Evolutionary conservation across 2,113 vertebrate genomes (phyloP).

Genomic region (Hirundichthys speculiger): DNA sequence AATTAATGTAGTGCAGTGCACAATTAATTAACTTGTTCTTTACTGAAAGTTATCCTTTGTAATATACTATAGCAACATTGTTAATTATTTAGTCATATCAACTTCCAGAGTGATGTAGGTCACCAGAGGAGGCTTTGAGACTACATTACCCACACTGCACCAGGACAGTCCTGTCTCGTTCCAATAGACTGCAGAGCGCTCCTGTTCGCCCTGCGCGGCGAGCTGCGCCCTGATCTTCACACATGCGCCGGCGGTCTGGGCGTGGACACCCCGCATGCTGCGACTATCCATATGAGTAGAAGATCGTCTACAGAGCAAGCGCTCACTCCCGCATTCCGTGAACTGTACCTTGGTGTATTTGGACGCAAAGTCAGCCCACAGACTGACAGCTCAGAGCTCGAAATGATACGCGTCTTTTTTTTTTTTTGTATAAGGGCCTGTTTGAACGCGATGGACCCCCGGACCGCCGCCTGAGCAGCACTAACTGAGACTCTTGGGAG

Average conservation of each 20-base stretch:
- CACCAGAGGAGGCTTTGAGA: constrained; percentile 26
- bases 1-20: background rate
- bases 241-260: background rate
- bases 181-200: constrained; percentile 7
- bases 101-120: constrained; percentile 64
- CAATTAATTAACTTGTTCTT: background rate
- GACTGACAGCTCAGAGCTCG: constrained; percentile 79
- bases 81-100: constrained; percentile 32
- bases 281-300: constrained; percentile 29
- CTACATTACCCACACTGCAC: constrained; percentile 79
- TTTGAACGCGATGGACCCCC: constrained; percentile 35
- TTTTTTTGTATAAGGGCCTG: constrained; percentile 33
- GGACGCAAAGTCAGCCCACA: constrained; percentile 78
- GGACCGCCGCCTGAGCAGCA: constrained; percentile 44
- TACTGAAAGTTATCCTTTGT: background rate
- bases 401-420: constrained; percentile 65
- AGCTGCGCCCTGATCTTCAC: constrained; percentile 32
- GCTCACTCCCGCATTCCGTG: constrained; percentile 21
- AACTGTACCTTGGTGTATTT: constrained; percentile 74
- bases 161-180: constrained; percentile 39
- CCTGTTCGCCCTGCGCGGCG: constrained; percentile 16
- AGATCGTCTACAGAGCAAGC: constrained; percentile 32
- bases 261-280: background rate
- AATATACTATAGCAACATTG: constrained; percentile 10
- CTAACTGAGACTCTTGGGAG: constrained; percentile 16